These are phyloP conservation scores for Apodemia duryi DNA, from an alignment of 2,888 invertebrate species.

Conservation along the genomic window DNA sequence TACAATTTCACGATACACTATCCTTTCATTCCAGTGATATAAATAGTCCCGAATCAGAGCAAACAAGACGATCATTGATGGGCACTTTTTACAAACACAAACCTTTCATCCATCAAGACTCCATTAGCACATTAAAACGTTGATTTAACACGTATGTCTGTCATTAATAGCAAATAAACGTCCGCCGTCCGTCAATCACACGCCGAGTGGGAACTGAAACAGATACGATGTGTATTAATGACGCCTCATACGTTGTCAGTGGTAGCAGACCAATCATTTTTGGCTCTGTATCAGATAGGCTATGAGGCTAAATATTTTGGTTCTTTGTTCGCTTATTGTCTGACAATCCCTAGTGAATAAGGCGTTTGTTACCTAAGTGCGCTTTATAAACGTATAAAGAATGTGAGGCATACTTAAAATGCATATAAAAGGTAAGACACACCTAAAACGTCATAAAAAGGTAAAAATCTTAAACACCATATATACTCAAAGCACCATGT, in stretches of 20 bases:
- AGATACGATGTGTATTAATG: conserved; percentile 10
- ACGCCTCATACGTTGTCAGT: background rate
- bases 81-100: conserved; percentile 22
- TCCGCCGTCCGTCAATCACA: conserved; percentile 22
- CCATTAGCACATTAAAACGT: conserved; percentile 31
- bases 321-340: background rate
- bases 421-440: too few relatives aligned
- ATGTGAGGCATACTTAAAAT: too few relatives aligned
- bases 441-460: too few relatives aligned
- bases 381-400: too few relatives aligned
- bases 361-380: too few relatives aligned
- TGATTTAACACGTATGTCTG: conserved; percentile 26
- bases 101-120: conserved; percentile 27
- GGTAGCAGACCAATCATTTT: background rate
- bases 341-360: too few relatives aligned
- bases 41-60: conserved; percentile 16
- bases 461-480: too few relatives aligned
- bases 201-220: conserved; percentile 12
- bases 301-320: background rate
- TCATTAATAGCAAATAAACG: conserved; percentile 25
- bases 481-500: too few relatives aligned
- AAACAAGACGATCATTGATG: conserved; percentile 18
- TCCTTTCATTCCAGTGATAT: background rate
- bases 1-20: background rate
- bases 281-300: background rate